Evolutionary conservation across 2,888 invertebrate species (phyloP).

Genomic region (Drosophila ustulata): DNA sequence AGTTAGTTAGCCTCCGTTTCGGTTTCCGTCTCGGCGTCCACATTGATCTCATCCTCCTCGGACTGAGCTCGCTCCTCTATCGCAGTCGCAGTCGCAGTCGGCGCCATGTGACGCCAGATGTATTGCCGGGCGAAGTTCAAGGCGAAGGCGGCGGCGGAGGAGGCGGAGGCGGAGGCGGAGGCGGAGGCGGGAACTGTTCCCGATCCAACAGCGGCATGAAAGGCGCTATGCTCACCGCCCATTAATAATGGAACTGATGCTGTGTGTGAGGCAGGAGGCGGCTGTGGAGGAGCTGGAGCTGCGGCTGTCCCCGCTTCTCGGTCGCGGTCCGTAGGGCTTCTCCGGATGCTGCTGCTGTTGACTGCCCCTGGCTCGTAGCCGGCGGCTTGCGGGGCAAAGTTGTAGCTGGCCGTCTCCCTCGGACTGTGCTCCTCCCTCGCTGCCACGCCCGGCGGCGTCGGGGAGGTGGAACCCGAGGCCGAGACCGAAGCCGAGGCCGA

Average conservation of each 20-base stretch:
- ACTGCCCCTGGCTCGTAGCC: constrained; percentile 22
- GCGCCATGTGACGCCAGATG: constrained; percentile 65
- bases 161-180: constrained; percentile 80
- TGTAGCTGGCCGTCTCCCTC: constrained; percentile 69
- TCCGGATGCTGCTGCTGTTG: constrained; percentile 41
- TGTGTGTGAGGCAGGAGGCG: constrained; percentile 85
- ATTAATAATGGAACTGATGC: constrained; percentile 87
- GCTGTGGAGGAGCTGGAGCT: constrained; percentile 9
- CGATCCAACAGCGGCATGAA: constrained; percentile 88
- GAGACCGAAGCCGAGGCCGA: constrained; percentile 86
- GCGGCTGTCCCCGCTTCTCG: constrained; percentile 35
- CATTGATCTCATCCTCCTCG: constrained; percentile 91
- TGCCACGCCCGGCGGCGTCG: constrained; percentile 46
- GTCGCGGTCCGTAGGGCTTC: constrained; percentile 44
- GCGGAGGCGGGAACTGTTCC: constrained; percentile 87
- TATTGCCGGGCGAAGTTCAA: constrained; percentile 83
- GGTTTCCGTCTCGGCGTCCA: constrained; percentile 87
- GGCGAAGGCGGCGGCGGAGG: constrained; percentile 86
- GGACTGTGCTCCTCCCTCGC: constrained; percentile 72
- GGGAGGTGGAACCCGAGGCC: constrained; percentile 85
- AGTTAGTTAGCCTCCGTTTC: constrained; percentile 53
- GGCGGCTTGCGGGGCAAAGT: constrained; percentile 37
- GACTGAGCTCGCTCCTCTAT: constrained; percentile 24
- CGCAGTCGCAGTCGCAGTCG: constrained; percentile 4
- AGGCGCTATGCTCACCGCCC: constrained; percentile 96